Conservation (phyloP, 2,888 invertebrate genomes). For the Hyles lineata region DNA sequence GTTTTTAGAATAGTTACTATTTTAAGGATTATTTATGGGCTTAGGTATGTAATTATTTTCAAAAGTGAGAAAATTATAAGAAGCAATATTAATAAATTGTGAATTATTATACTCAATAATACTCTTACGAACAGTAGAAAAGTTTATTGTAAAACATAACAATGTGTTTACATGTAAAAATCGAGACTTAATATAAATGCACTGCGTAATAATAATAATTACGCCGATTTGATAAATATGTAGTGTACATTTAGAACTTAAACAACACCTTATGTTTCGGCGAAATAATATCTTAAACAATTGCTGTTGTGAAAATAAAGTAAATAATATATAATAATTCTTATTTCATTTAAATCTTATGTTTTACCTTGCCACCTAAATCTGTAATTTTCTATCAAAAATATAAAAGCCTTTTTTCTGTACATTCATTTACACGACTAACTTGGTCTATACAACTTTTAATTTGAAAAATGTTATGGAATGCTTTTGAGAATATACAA, state of each 20-base stretch:
- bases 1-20: conserved; percentile 6
- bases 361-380: not conserved
- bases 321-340: conserved; percentile 10
- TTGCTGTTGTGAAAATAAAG: conserved; percentile 33
- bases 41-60: conserved; percentile 20
- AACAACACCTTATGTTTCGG: conserved; percentile 13
- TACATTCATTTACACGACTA: not conserved
- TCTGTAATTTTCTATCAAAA: not conserved
- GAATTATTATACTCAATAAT: conserved; percentile 55
- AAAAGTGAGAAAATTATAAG: conserved; percentile 26
- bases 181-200: conserved; percentile 52
- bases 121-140: conserved; percentile 59
- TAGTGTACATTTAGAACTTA: conserved; percentile 30
- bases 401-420: not conserved
- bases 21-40: conserved; percentile 23
- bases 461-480: not conserved
- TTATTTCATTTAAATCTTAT: not conserved
- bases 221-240: conserved; percentile 45
- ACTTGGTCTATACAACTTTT: no score
- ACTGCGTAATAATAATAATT: conserved; percentile 62
- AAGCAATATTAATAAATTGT: conserved; percentile 63
- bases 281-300: conserved; percentile 5
- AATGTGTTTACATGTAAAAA: conserved; percentile 46
- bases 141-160: conserved; percentile 55
- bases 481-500: not conserved